Conservation (phyloP, 2,888 invertebrate genomes). For the Hemaris fuciformis region DNA sequence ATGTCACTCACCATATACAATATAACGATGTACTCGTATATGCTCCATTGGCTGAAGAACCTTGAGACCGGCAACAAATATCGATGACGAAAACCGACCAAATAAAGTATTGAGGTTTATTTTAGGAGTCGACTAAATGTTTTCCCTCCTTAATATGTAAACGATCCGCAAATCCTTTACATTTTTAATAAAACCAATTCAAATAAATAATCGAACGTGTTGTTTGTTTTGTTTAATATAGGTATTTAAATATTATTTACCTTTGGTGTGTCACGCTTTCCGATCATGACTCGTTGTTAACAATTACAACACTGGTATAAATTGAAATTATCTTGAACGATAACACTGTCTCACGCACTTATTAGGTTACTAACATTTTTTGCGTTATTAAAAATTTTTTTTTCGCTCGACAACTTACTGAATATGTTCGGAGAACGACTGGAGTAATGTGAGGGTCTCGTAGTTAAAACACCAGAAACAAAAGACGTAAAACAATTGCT, state of each 20-base stretch:
- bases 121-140: slow-evolving; percentile 23
- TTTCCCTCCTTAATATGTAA: slow-evolving; percentile 36
- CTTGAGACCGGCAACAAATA: slow-evolving; percentile 31
- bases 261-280: slow-evolving; percentile 26
- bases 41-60: slow-evolving; percentile 27
- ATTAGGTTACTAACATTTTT: slow-evolving; percentile 41
- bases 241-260: slow-evolving; percentile 33
- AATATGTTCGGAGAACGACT: slow-evolving; percentile 53
- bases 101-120: slow-evolving; percentile 29
- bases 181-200: slow-evolving; percentile 15
- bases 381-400: slow-evolving; percentile 47
- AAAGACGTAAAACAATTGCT: slow-evolving; percentile 64
- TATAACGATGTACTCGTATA: slow-evolving; percentile 12
- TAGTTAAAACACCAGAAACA: slow-evolving; percentile 43
- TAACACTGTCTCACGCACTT: slow-evolving; percentile 31
- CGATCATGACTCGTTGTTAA: slow-evolving; percentile 22
- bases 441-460: slow-evolving; percentile 17
- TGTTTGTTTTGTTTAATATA: slow-evolving; percentile 17
- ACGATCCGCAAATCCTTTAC: slow-evolving; percentile 38
- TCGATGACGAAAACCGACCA: slow-evolving; percentile 25
- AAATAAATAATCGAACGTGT: slow-evolving; percentile 22
- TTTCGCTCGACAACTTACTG: slow-evolving; percentile 33
- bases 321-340: slow-evolving; percentile 35
- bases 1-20: slow-evolving; percentile 35
- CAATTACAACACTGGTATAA: slow-evolving; percentile 32